These are phyloP conservation scores for Tanytarsus gracilentus DNA, from an alignment of 2,888 invertebrate genomes.

Conservation along the genomic window DNA sequence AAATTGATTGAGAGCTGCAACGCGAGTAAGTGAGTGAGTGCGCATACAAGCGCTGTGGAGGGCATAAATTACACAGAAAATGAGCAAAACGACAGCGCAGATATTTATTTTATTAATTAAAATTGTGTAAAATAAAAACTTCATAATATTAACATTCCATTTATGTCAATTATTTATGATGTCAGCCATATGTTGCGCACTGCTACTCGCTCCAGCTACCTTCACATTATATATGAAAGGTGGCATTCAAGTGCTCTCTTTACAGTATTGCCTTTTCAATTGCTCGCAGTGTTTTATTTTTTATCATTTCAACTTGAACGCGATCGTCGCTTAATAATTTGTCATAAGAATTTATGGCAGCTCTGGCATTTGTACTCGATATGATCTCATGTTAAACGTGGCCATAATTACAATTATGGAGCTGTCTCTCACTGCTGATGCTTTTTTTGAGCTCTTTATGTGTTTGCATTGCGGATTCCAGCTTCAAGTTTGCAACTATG, in stretches of 20 bases:
- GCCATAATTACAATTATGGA: slow-evolving; percentile 22
- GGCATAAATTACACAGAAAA: slow-evolving; percentile 12
- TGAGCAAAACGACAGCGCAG: not conserved
- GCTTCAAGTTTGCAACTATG: not conserved
- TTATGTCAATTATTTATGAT: slow-evolving; percentile 28
- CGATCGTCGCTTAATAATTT: slow-evolving; percentile 26
- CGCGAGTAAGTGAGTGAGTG: not conserved
- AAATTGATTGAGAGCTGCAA: slow-evolving; percentile 1
- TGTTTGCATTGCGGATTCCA: slow-evolving; percentile 14
- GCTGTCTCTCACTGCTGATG: not conserved
- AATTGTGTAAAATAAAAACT: slow-evolving; percentile 26
- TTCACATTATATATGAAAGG: slow-evolving; percentile 9
- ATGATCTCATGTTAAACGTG: slow-evolving; percentile 26
- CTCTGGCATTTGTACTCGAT: slow-evolving; percentile 27
- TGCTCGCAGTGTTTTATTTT: too few species aligned
- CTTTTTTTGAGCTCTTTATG: not conserved
- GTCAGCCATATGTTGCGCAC: slow-evolving; percentile 26
- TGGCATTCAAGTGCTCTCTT: slow-evolving; percentile 1
- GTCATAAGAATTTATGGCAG: slow-evolving; percentile 27
- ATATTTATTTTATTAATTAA: slow-evolving; percentile 29
- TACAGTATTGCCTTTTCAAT: not conserved
- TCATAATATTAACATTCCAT: slow-evolving; percentile 29
- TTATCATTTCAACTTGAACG: not conserved
- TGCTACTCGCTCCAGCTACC: not conserved
- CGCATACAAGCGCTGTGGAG: slow-evolving; percentile 1